These are phyloP conservation scores for Nannobrachium achirus DNA, from an alignment of 2,113 vertebrate species.

Conservation along the genomic window DNA sequence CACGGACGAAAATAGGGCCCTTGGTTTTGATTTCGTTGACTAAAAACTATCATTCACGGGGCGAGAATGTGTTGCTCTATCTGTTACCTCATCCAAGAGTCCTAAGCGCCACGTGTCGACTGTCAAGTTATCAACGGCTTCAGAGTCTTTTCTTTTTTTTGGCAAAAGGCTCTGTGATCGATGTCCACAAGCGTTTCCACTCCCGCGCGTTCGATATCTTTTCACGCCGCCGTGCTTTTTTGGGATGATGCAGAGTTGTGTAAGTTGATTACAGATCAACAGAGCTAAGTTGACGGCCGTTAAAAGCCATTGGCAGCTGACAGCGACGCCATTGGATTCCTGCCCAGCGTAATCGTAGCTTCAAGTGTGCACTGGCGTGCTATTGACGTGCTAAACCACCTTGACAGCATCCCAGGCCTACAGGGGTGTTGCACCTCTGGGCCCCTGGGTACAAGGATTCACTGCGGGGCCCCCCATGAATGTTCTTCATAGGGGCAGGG, in stretches of 20 bases:
- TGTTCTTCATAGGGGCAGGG: too few species aligned
- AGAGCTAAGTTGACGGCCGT: too few species aligned
- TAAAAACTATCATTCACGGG: too few species aligned
- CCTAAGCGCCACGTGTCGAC: too few species aligned
- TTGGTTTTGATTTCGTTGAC: too few species aligned
- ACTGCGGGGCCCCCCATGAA: too few species aligned
- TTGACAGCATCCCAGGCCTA: neutral
- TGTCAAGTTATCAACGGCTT: too few species aligned
- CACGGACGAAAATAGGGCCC: too few species aligned
- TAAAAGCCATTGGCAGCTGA: too few species aligned
- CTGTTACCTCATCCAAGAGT: neutral
- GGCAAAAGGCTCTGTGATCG: slow-evolving; percentile 2
- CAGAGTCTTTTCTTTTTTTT: neutral
- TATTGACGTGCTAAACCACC: too few species aligned
- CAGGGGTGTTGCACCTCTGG: neutral
- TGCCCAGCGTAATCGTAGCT: neutral
- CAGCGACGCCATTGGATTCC: neutral
- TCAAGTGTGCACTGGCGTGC: neutral
- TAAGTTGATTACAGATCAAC: slow-evolving; percentile 22
- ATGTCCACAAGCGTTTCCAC: neutral
- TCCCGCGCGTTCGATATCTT: slow-evolving; percentile 8
- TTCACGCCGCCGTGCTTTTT: slow-evolving; percentile 3
- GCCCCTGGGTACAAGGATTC: too few species aligned
- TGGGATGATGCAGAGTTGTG: slow-evolving; percentile 3
- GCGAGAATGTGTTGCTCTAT: neutral